A percentile compares a stretch with the other conserved stretches of the same genome.
These are phyloP conservation scores for Pseudomyrmex gracilis DNA, from an alignment of 1,140 invertebrate genomes.

Conservation along the genomic window DNA sequence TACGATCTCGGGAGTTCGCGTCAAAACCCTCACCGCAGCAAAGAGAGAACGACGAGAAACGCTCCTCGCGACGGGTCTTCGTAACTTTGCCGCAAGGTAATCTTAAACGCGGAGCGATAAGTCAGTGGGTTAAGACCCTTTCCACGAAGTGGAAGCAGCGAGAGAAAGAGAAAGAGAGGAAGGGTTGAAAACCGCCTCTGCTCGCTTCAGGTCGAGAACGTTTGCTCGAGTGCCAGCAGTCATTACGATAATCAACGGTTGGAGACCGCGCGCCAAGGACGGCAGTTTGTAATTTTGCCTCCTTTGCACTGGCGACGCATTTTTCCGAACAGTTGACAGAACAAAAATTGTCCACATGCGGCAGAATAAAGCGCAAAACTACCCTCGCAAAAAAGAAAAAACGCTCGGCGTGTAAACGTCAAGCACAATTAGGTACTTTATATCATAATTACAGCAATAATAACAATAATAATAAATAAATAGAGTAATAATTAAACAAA, in stretches of 20 bases:
- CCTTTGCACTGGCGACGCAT: background rate
- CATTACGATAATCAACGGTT: constrained; percentile 49
- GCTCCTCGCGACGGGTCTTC: background rate
- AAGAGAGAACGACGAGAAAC: constrained; percentile 3
- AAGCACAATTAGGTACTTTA: background rate
- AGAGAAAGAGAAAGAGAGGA: constrained; percentile 1
- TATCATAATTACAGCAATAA: background rate
- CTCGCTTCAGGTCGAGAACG: constrained; percentile 6
- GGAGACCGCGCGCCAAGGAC: constrained; percentile 5
- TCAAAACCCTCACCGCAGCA: constrained; percentile 29
- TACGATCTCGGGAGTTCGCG: constrained; percentile 3
- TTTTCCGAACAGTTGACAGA: background rate
- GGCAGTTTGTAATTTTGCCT: constrained; percentile 44
- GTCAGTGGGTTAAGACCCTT: constrained; percentile 42
- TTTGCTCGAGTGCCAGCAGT: background rate
- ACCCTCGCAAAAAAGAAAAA: background rate
- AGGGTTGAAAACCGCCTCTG: constrained; percentile 2
- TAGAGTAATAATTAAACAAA: background rate
- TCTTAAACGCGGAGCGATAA: constrained; percentile 34
- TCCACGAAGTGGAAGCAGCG: background rate
- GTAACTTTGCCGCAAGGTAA: constrained; percentile 33
- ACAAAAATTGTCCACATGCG: background rate
- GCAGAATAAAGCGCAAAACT: background rate
- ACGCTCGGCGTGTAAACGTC: background rate
- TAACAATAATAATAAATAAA: background rate